Evolutionary conservation across 1,140 invertebrate species (phyloP), one percentile per base, ranked within the genome.

Genomic region (Cydia amplana): DNA sequence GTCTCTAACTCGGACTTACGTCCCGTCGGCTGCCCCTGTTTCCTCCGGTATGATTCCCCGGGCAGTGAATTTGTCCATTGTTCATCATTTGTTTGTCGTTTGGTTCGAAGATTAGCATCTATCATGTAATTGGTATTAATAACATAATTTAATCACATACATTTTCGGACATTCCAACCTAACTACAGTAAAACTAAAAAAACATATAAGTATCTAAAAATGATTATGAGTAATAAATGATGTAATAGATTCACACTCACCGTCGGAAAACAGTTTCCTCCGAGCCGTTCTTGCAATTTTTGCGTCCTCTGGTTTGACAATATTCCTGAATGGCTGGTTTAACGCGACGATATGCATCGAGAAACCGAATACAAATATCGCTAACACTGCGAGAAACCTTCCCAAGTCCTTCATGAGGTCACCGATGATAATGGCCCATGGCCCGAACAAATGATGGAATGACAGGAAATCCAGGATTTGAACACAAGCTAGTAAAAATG

Each of bases 391-490:
- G 74, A 99, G 94, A 93, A 99, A 99, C 79, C 98, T 94, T 6
- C 97, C 97, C 79, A 99, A 94, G 93, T 99, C 96, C 92, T 97
- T 97, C 94, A 98, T 97, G 63, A 98, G 93, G 88, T 98, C 97
- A 12, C 97, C 97, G 81, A 97, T 98, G 85, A 98, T 98, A 78
- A 98, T 98, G 18, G 97, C 97, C 99, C 99, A 99, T 0, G 99
- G 99, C 49, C 99, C 99, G 87, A 99, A 99, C 0, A 99, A 94
- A 93, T 99, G 98, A 93, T 99, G 99, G 90, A 99, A 99, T 7
- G 98, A 99, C 23, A 99, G 91, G 85, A 98, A 99, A 91, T 99
- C 99, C 77, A 99, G 93, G 82, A 99, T 97, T 93, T 99, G 98
- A 10, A 99, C 98, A 92, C 99, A 99, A 67, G 98, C 98, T 77